Evolutionary conservation across 2,797 vertebrate genomes (phyloP), one percentile per base, ranked within the genome.

Genomic region (Pelodytes ibericus): DNA sequence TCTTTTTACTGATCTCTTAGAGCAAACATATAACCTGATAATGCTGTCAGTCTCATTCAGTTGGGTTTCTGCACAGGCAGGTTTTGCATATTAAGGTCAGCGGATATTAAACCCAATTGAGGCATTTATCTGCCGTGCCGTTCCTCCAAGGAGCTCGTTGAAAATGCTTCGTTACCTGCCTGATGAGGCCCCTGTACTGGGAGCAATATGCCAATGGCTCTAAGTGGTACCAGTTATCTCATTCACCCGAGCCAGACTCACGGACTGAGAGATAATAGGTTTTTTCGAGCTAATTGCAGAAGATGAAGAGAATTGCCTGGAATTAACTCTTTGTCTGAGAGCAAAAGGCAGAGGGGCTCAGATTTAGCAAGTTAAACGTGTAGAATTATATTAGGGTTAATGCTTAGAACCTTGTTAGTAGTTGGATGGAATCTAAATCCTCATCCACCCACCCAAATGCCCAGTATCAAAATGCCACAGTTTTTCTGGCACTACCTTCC

Each of bases 131-230:
- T 78, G 62, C 70, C 3, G 41, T 33, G 25, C 60, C 29, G 2
- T 58, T 36, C 56, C 75, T 78, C 75, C 75, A 67, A 78, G 75
- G 75, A 72, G 56, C 75, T 66, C 47, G 62, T 53, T 60, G 75
- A 67, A 61, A 61, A 66, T 67, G 75, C 75, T 72, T 78, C 75
- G 70, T 78, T 78, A 72, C 69, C 69, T 78, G 69, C 70, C 61
- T 77, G 75, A 77, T 77, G 75, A 77, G 75, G 62, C 75, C 44
- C 61, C 62, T 51, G 69, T 66, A 68, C 60, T 39, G 65, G 61
- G 53, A 78, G 70, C 75, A 78, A 62, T 78, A 61, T 61, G 75
- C 75, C 75, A 72, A 60, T 51, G 70, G 68, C 70, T 60, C 62
- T 62, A 67, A 39, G 51, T 36, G 66, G 56, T 67, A 72, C 61